These are phyloP conservation scores for Ochropleura leucogaster DNA, from an alignment of 2,888 invertebrate genomes.

Conservation along the genomic window DNA sequence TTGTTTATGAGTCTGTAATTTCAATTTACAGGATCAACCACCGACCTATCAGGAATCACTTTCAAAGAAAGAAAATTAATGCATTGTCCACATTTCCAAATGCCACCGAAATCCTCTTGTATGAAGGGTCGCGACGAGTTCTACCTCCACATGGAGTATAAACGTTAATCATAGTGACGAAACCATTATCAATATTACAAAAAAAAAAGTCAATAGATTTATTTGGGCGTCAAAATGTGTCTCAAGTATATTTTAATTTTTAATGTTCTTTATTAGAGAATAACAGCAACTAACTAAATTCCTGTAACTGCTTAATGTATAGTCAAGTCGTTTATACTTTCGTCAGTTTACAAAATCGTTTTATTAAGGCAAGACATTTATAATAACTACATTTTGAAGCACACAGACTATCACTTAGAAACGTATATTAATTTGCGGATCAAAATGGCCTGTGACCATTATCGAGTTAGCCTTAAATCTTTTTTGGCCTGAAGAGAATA, in stretches of 20 bases:
- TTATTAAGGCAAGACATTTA: background rate
- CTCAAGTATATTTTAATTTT: background rate
- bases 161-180: background rate
- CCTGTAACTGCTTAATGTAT: background rate
- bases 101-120: slow-evolving; percentile 63
- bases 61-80: slow-evolving; percentile 94
- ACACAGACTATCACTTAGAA: no score
- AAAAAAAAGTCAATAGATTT: background rate
- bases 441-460: no score
- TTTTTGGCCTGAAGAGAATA: no score
- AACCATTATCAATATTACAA: background rate
- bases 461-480: no score
- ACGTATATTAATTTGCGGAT: no score
- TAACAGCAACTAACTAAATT: background rate
- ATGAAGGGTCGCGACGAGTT: slow-evolving; percentile 26
- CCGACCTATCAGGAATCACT: slow-evolving; percentile 95
- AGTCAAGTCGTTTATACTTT: background rate
- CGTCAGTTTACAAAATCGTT: background rate
- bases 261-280: background rate
- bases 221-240: slow-evolving; percentile 1
- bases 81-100: slow-evolving; percentile 86
- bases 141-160: slow-evolving; percentile 6
- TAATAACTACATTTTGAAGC: no score
- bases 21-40: slow-evolving; percentile 93
- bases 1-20: background rate